phyloP scores from a whole-genome alignment of 2,797 vertebrate genomes.

The Eulemur albifrons region DNA sequence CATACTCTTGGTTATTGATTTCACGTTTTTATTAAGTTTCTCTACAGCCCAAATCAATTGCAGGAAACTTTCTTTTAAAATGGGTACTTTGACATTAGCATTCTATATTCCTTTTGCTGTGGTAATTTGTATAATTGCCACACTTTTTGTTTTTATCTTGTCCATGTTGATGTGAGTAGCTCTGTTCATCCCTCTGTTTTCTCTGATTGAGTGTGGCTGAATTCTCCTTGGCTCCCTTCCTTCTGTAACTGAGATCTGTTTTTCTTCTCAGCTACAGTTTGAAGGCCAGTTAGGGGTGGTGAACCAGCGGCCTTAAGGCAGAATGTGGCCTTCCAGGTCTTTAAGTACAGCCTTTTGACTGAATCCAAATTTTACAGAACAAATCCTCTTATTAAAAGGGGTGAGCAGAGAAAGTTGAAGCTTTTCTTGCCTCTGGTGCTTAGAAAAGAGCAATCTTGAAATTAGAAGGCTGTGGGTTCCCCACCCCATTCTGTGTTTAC shows the following conservation, averaged over 20 bases:
- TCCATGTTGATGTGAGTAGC: background rate
- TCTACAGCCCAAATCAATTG: background rate
- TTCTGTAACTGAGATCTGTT: background rate
- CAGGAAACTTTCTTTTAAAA: background rate
- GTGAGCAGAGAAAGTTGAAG: no score
- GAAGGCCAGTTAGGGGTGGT: background rate
- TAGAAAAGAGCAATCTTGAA: no score
- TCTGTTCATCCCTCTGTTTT: background rate
- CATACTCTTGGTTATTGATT: background rate
- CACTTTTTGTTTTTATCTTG: background rate
- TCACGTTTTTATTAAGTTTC: conserved; percentile 4
- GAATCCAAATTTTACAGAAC: no score
- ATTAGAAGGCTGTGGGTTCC: no score
- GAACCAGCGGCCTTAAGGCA: no score
- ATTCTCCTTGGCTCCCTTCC: background rate
- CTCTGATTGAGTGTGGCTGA: background rate
- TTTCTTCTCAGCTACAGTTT: background rate
- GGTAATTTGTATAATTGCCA: background rate
- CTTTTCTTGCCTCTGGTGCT: no score
- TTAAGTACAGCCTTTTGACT: no score
- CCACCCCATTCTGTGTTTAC: background rate
- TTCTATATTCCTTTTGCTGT: background rate
- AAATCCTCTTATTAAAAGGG: no score
- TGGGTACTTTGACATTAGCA: background rate
- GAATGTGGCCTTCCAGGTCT: no score